Conservation (phyloP, 2,113 vertebrate genomes). For the Spermophilus dauricus region DNA sequence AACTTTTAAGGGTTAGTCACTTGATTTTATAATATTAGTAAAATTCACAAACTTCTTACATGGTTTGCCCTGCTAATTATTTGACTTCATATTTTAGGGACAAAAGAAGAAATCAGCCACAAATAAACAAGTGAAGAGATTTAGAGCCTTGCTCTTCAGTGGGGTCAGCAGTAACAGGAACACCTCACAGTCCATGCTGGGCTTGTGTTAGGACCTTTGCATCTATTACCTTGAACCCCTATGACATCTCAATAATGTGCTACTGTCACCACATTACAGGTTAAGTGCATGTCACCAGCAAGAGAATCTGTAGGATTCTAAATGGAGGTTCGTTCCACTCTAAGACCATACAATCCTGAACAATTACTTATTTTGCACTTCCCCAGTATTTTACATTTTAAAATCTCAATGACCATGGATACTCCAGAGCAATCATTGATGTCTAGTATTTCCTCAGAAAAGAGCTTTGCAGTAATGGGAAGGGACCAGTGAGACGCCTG, state of each 20-base stretch:
- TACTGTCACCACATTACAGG: not conserved
- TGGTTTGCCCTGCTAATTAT: not conserved
- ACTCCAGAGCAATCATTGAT: not conserved
- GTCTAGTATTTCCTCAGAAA: not conserved
- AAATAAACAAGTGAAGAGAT: not conserved
- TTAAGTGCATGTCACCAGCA: too few relatives aligned
- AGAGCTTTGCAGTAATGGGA: not conserved
- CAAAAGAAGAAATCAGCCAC: not conserved
- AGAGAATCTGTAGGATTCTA: not conserved
- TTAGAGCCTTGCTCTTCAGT: not conserved
- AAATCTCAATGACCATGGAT: not conserved
- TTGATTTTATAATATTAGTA: not conserved
- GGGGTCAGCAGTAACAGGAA: not conserved
- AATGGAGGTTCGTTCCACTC: not conserved
- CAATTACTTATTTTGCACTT: conserved; percentile 1
- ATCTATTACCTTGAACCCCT: not conserved
- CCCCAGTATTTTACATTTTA: not conserved
- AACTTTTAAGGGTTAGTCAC: not conserved
- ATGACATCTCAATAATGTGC: not conserved
- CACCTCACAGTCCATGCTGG: not conserved
- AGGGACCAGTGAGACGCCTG: not conserved
- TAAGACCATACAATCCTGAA: not conserved
- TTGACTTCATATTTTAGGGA: conserved; percentile 19
- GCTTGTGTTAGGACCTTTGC: not conserved
- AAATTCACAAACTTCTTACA: not conserved